phyloP scores from a whole-genome alignment of 2,888 invertebrate species.

The Drosophila borborema region DNA sequence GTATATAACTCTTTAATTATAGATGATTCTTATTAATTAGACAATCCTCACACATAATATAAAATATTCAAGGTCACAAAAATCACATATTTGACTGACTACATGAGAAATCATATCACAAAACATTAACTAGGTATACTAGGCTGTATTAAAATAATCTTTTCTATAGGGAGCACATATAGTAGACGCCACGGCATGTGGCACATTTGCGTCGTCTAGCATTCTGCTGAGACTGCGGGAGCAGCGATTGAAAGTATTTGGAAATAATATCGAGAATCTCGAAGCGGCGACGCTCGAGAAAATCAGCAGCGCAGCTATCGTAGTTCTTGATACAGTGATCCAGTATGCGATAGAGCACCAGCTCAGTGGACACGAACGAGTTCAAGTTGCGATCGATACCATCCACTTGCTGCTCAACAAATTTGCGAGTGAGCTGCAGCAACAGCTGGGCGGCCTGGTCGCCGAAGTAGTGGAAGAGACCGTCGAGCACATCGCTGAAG shows the following conservation, averaged over 20 bases:
- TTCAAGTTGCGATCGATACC: constrained; percentile 59
- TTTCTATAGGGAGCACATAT: constrained; percentile 44
- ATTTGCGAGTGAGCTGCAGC: constrained; percentile 64
- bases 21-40: no score
- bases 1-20: no score
- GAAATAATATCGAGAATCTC: constrained; percentile 40
- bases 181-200: constrained; percentile 50
- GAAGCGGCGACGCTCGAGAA: constrained; percentile 41
- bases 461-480: constrained; percentile 62
- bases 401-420: constrained; percentile 70
- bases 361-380: constrained; percentile 75
- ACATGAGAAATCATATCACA: constrained; percentile 16
- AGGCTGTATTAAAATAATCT: no score
- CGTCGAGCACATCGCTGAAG: constrained; percentile 68
- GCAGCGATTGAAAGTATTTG: constrained; percentile 59
- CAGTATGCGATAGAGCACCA: constrained; percentile 73
- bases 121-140: background rate
- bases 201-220: constrained; percentile 32
- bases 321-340: constrained; percentile 67
- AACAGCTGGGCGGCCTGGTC: constrained; percentile 55
- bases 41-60: background rate
- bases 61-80: background rate
- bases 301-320: constrained; percentile 50
- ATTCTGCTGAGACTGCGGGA: constrained; percentile 25
- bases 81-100: background rate